These are phyloP conservation scores for Magallana gigas DNA, from an alignment of 1,140 invertebrate species.

Conservation along the genomic window DNA sequence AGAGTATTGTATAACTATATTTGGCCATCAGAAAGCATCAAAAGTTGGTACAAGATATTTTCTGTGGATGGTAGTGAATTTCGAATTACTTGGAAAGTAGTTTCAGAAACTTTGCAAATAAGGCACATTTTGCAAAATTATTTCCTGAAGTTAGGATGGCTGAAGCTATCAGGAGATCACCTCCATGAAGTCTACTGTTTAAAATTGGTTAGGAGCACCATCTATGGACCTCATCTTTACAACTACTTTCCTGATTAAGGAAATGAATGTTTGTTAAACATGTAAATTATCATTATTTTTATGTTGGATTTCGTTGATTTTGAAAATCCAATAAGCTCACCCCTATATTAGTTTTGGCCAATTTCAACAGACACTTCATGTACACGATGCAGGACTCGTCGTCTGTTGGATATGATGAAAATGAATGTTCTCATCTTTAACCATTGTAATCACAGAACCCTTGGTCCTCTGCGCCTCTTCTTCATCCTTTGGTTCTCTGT, in stretches of 20 bases:
- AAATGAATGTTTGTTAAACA: background rate
- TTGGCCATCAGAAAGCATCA: background rate
- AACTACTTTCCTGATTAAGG: conserved; percentile 8
- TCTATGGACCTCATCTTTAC: background rate
- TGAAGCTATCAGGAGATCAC: conserved; percentile 26
- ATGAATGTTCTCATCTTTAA: background rate
- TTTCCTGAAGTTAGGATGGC: conserved; percentile 30
- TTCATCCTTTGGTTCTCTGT: background rate
- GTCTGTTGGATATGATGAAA: too few species aligned
- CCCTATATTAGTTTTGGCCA: background rate
- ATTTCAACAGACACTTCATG: background rate
- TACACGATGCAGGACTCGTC: background rate
- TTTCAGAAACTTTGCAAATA: conserved; percentile 25
- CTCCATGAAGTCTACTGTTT: conserved; percentile 38
- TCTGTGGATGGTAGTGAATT: conserved; percentile 14
- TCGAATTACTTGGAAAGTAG: conserved; percentile 3
- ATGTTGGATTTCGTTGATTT: background rate
- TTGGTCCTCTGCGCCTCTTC: background rate
- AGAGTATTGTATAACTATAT: background rate
- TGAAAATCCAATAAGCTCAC: background rate
- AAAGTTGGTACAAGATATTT: conserved; percentile 40
- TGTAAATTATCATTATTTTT: background rate
- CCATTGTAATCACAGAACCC: background rate
- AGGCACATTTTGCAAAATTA: conserved; percentile 19
- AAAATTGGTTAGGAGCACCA: conserved; percentile 44